Evolutionary conservation across 1,140 invertebrate genomes (phyloP), one percentile per base, ranked within the genome.

Genomic region (Zophobas morio): DNA sequence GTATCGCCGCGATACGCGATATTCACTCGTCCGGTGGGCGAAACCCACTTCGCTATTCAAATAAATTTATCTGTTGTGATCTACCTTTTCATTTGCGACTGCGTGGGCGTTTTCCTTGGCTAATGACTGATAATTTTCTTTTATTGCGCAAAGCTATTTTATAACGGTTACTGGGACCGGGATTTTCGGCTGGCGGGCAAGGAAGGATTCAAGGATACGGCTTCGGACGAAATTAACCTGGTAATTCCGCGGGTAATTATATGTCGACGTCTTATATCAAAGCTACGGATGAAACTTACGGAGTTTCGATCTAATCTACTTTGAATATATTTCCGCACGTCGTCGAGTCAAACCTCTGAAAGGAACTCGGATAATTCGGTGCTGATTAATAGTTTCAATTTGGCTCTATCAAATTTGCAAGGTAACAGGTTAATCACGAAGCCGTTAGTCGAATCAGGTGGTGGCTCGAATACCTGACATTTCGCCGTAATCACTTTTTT

Each of bases 41-140:
- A 51, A 51, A 51, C 49, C 49, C 49, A 51, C 20, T 51, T 40
- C 42, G 42, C 37, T 39, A 66, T 66, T 66, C 39, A 66, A 66
- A 66, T 66, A 66, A 66, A 66, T 66, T 66, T 66, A 66, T 66
- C 60, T 40, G 60, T 2, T 66, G 60, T 39, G 60, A 66, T 66
- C 60, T 66, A 66, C 37, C 60, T 39, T 20, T 66, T 40, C 42
- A 42, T 39, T 60, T 60, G 56, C 34, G 6, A 33, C 8, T 1
- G 34, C 5, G 37, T 60, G 56, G 57, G 57, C 39, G 37, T 40
- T 66, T 40, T 42, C 37, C n/a, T n/a, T 42, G 33, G 8, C 42
- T 66, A 66, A 66, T 3, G 6, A 37, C 57, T 39, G 57, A 63
- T 39, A 40, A 66, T 66, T 66, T 66, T 40, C 60, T 20, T 51